Evolutionary conservation across 2,113 vertebrate species (phyloP).

Genomic region (Pogonocichla stellata): DNA sequence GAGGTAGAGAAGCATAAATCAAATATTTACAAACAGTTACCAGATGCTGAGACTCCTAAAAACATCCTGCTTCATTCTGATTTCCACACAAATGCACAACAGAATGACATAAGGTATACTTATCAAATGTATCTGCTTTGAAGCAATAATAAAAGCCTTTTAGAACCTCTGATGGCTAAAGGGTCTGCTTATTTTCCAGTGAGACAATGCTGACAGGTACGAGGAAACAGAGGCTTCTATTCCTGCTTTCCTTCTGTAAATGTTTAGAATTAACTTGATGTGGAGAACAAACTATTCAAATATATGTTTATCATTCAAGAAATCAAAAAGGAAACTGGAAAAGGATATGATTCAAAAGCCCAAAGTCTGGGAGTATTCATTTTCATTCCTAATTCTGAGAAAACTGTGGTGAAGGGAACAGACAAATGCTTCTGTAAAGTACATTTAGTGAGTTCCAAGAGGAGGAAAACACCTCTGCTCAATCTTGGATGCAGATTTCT

Average conservation of each 20-base stretch:
- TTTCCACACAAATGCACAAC: background rate
- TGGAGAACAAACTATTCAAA: background rate
- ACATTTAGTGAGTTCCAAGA: background rate
- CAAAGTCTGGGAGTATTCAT: background rate
- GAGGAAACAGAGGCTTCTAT: background rate
- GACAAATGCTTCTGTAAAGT: background rate
- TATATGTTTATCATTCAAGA: background rate
- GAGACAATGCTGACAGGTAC: background rate
- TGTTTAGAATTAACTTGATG: background rate
- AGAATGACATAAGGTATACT: slow-evolving; percentile 5
- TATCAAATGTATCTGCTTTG: background rate
- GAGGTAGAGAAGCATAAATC: background rate
- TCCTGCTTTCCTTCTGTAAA: slow-evolving; percentile 15
- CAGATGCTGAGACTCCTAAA: slow-evolving; percentile 32
- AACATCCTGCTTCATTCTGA: background rate
- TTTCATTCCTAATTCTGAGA: background rate
- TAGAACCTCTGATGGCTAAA: background rate
- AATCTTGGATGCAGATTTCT: slow-evolving; percentile 3
- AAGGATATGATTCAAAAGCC: background rate
- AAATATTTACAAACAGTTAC: slow-evolving; percentile 15
- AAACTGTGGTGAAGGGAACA: slow-evolving; percentile 8
- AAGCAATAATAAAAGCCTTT: slow-evolving; percentile 33
- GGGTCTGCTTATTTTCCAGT: background rate
- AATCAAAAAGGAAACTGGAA: background rate
- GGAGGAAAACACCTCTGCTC: slow-evolving; percentile 22